Evolutionary conservation across 2,797 vertebrate species (phyloP).

Genomic region (Epinephelus malabaricus): DNA sequence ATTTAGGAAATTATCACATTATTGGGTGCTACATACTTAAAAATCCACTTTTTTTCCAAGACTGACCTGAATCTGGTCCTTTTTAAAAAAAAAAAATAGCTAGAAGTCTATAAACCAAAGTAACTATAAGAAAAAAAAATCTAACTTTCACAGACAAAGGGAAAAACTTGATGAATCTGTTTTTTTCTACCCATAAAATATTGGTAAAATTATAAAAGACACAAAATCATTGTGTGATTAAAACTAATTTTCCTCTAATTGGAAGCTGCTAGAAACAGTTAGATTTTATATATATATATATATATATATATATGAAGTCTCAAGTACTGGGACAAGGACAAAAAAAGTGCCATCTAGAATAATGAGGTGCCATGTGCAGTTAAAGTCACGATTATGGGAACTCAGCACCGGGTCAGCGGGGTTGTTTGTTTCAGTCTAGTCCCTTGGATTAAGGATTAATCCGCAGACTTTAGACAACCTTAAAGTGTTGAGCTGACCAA

Average conservation of each 20-base stretch:
- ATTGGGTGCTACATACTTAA: no score
- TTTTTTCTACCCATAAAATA: not conserved
- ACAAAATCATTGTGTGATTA: not conserved
- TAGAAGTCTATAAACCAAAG: no score
- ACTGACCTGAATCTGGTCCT: no score
- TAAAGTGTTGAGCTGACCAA: conserved; percentile 46
- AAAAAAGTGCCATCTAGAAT: not conserved
- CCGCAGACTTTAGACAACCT: conserved; percentile 45
- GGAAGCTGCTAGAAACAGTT: not conserved
- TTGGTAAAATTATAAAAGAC: not conserved
- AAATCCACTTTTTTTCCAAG: not conserved
- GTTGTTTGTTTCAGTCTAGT: conserved; percentile 49
- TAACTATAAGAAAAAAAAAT: no score
- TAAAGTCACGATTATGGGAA: conserved; percentile 46
- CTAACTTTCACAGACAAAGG: no score
- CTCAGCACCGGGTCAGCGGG: conserved; percentile 37
- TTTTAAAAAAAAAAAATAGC: no score
- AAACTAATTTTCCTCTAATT: conserved; percentile 1
- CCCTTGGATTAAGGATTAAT: conserved; percentile 63
- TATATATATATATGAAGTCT: not conserved
- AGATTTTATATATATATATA: no score
- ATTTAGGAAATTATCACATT: no score
- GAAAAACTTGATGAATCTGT: not conserved
- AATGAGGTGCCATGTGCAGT: conserved; percentile 19
- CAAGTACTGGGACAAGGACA: not conserved